Percentiles rank a stretch among this genome's conserved stretches.
Conservation (phyloP, 2,113 vertebrate genomes). For the Lepus europaeus region DNA sequence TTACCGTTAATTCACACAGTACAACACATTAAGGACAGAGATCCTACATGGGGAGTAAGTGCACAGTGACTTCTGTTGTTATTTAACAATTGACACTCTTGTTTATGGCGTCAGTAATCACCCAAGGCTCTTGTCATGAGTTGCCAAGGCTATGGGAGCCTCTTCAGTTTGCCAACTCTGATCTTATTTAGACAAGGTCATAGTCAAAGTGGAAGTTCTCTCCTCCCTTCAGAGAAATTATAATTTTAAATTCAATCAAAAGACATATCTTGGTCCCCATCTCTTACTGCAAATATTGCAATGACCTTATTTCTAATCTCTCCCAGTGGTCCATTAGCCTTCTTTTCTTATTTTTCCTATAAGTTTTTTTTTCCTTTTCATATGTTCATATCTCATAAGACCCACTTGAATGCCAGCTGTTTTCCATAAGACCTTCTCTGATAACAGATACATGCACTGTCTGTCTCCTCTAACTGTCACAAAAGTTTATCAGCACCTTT, state of each 20-base stretch:
- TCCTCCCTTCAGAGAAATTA: neutral
- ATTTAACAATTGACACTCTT: no score
- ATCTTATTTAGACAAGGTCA: no score
- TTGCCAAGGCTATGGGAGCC: no score
- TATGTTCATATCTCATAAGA: neutral
- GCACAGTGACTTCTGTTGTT: no score
- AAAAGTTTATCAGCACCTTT: neutral
- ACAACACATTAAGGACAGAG: no score
- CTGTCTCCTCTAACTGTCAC: neutral
- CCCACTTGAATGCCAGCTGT: neutral
- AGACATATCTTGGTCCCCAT: neutral
- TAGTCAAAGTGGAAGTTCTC: no score
- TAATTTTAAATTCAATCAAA: constrained; percentile 12
- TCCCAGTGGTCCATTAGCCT: neutral
- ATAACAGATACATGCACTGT: neutral
- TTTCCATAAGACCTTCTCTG: neutral
- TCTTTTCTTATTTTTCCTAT: neutral
- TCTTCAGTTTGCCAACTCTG: no score
- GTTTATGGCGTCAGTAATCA: no score
- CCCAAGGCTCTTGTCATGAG: no score
- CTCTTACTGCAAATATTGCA: neutral
- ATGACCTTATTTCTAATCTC: neutral
- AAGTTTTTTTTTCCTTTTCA: neutral
- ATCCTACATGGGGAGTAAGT: no score
- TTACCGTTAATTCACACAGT: no score